Evolutionary conservation across 2,797 vertebrate species (phyloP), one percentile per base, ranked within the genome.

Genomic region (Oceanodroma leucorhoa): DNA sequence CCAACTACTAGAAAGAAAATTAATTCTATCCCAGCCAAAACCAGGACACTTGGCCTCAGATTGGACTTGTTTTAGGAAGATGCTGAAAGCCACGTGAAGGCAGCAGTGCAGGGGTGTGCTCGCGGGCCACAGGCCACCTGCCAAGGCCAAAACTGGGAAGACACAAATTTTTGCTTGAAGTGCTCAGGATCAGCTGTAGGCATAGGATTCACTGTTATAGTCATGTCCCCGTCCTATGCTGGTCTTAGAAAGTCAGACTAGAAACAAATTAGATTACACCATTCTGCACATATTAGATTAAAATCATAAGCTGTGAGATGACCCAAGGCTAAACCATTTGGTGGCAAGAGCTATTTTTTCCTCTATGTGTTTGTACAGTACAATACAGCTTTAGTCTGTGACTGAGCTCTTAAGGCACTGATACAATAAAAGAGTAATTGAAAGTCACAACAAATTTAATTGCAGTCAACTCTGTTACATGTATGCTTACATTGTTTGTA

Each of bases 71-170:
- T 70, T 67, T 30, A 62, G 29, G 53, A 46, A 78, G 43, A 38
- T 18, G 6, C 10, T 43, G 45, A 54, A 76, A 60, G 29, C 26
- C 0, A 0, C 12, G 9, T 23, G 40, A 83, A 85, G 21, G 43
- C 46, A 91, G 46, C 51, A 71, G 29, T 26, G 51, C 24, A 87
- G 8, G 11, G 3, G 2, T 36, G 14, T 32, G 61, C 19, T 71
- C 0, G 0, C 2, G 10, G 41, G 30, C 30, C 58, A 20, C 36
- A 32, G 41, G 8, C 14, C n/a, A 58, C 14, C 24, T 22, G 7
- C 18, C 15, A 57, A 14, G 14, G 34, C 21, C 34, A 30, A 48
- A 88, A 85, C 5, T 11, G 18, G 22, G 6, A 26, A 46, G 24
- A 23, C 18, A 14, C 21, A 50, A 83, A 69, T 15, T 40, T 51